Percentiles rank a stretch among this genome's conserved stretches.
These are phyloP conservation scores for Erythrocercus mccallii DNA, from an alignment of 2,113 vertebrate species.

Conservation along the genomic window DNA sequence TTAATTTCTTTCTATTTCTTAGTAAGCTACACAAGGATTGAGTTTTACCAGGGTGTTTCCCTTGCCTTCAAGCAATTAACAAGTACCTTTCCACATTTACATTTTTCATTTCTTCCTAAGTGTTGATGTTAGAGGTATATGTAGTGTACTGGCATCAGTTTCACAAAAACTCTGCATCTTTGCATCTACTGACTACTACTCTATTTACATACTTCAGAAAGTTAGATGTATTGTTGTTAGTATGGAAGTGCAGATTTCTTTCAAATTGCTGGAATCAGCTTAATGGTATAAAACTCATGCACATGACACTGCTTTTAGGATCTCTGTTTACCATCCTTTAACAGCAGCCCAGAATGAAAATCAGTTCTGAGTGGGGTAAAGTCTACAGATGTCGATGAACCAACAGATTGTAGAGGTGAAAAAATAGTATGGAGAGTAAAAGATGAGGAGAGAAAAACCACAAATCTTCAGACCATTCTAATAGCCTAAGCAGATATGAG, in stretches of 20 bases:
- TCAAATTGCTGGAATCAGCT: neutral
- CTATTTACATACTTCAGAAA: neutral
- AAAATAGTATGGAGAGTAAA: neutral
- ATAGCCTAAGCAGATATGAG: neutral
- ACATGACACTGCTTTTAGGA: neutral
- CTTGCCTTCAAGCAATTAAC: neutral
- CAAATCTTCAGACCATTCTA: neutral
- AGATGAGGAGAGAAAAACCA: neutral
- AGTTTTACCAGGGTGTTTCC: neutral
- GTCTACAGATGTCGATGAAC: neutral
- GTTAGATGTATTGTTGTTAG: neutral
- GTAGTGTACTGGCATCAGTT: neutral
- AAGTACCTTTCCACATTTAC: neutral
- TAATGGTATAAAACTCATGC: neutral
- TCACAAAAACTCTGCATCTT: neutral
- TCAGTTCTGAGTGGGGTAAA: neutral
- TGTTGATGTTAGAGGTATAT: neutral
- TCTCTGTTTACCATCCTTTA: neutral
- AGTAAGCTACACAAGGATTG: neutral
- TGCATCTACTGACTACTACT: neutral
- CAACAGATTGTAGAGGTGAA: neutral
- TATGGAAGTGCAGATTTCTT: neutral
- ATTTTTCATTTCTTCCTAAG: neutral
- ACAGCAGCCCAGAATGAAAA: neutral
- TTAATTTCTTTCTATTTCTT: neutral